Base-by-base conservation (phyloP, 2,113 vertebrate species). In the Hemichromis elongatus region DNA sequence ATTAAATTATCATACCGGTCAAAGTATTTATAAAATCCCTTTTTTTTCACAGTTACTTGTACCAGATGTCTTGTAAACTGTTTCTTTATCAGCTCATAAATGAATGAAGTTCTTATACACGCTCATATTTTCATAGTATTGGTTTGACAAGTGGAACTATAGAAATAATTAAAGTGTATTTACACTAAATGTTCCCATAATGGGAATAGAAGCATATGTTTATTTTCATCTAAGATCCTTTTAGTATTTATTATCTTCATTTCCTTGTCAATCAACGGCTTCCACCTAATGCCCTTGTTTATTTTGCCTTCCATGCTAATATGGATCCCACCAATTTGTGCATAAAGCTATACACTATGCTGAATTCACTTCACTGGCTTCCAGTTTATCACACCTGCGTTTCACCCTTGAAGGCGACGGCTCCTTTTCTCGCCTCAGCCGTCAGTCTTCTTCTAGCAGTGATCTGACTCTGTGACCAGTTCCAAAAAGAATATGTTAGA, bases 291-390 rank as follows among this genome's bases (percentile, higher is more conserved):
- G 33, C 28, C 81, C 54, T 61, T 81, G 82, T 73, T 86, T 81
- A 75, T 89, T 90, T 88, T 81, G 35, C 63, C 88, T 86, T 89
- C 77, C 63, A 14, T 81, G 33, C 77, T 78, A 16, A 84, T 40
- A 79, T 63, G 53, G 56, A 87, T 59, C 26, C 59, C 77, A 85
- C 6, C 73, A 13, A 59, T 83, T 86, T 70, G 70, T 42, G 57
- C 33, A 40, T 63, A n/a, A 86, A 66, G 21, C 42, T 52, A 75
- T 75, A 75, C 19, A 4, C 6, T 52, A 33, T 73, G 52, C 30
- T 56, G 63, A 77, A 42, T 63, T 57, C n/a, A 21, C 11, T 16
- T 9, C 4, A 9, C 10, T 13, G 53, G 35, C 30, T 59, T 84
- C 54, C 5, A 24, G 7, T 53, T 85, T 45, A 50, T 40, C 70